Evolutionary conservation across 2,113 vertebrate genomes (phyloP), one percentile per base, ranked within the genome.

Genomic region (Ceratotherium simum): DNA sequence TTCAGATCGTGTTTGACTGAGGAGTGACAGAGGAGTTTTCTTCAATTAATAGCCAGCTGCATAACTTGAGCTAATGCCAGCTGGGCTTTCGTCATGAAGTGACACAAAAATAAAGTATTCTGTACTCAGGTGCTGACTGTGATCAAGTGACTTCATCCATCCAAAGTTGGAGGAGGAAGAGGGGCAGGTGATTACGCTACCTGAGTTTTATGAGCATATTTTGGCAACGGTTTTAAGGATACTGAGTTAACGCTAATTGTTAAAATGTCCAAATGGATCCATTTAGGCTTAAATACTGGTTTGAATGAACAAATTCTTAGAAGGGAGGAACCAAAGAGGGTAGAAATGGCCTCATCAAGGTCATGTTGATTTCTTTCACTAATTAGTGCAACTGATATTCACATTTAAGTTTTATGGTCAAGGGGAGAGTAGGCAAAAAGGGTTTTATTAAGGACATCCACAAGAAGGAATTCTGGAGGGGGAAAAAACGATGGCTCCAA

Each of bases 1-100:
- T 97, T 98, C 94, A 98, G 86, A 95, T 95, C 58, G 67, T 95
- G 91, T 86, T 90, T 56, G 39, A 97, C 97, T 96, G 90, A 97
- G 92, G 93, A 98, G 86, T 85, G 94, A 85, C 94, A 94, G 75
- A 96, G 75, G 95, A 93, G 92, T 98, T 98, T 98, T 98, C 97
- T 98, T 97, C 97, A 98, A 98, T 99, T 98, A 99, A 98, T 98
- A 98, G 97, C 95, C 98, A 98, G 98, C 97, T 98, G 98, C 97
- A 97, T 67, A 96, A 98, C 94, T 97, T 98, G 97, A 98, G 97
- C 96, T 80, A 95, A 97, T 96, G 97, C 97, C 98, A 98, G 96
- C 97, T 90, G 73, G 86, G 83, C 72, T 96, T 97, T 95, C 25
- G 0, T 98, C 98, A 98, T 96, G 81, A 97, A 97, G 86, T 87